Conservation (phyloP, 2,797 vertebrate species). For the Perodicticus potto region DNA sequence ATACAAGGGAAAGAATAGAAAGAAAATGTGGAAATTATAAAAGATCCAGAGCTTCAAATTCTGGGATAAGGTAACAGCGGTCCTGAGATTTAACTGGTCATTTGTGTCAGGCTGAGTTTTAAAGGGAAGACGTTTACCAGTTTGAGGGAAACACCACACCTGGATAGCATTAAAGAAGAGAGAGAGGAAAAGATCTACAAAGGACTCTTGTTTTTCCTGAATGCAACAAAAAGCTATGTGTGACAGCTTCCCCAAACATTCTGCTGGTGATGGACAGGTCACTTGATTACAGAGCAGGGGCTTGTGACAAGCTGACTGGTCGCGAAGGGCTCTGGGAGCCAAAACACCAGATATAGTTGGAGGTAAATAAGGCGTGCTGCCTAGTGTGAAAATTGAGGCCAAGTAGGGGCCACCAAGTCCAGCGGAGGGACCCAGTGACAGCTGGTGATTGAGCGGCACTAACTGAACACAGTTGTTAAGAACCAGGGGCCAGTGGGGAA, state of each 20-base stretch:
- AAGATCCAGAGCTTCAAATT: conserved; percentile 79
- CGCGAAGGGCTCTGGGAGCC: conserved; percentile 56
- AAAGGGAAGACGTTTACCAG: conserved; percentile 81
- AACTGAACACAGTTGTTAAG: conserved; percentile 75
- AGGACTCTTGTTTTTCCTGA: conserved; percentile 77
- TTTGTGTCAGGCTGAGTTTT: conserved; percentile 78
- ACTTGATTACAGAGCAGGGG: conserved; percentile 43
- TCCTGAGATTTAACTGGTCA: conserved; percentile 71
- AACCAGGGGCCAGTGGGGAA: conserved; percentile 68
- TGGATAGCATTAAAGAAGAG: conserved; percentile 85
- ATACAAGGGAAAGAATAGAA: conserved; percentile 66
- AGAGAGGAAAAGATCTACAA: conserved; percentile 61
- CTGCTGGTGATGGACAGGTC: conserved; percentile 53
- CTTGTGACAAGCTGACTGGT: conserved; percentile 2
- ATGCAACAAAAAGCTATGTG: neutral
- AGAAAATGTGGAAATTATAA: conserved; percentile 77
- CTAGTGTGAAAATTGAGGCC: conserved; percentile 80
- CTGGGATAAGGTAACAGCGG: conserved; percentile 74
- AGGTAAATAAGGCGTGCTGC: conserved; percentile 78
- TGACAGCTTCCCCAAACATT: conserved; percentile 75
- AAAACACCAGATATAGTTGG: conserved; percentile 70
- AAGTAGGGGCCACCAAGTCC: conserved; percentile 58
- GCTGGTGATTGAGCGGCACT: conserved; percentile 77
- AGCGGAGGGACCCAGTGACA: conserved; percentile 71
- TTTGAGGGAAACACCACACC: conserved; percentile 84